Percentiles rank a stretch among this genome's conserved stretches.
Conservation (phyloP, 1,140 invertebrate genomes). For the Neodiprion pinetum region DNA sequence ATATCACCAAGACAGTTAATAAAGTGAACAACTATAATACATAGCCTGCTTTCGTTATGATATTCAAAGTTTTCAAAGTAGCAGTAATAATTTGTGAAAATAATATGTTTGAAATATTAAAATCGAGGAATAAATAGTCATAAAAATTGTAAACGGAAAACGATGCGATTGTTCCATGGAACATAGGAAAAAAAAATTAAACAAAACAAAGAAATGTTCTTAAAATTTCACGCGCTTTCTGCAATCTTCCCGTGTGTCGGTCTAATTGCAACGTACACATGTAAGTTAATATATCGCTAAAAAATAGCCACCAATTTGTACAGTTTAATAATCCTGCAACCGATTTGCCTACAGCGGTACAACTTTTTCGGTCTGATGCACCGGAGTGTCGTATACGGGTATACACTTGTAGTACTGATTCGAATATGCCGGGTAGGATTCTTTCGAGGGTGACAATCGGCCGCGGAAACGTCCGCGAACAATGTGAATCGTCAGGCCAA, state of each 20-base stretch:
- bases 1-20: too few relatives aligned
- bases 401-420: constrained; percentile 58
- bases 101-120: too few relatives aligned
- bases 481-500: constrained; percentile 48
- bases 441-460: constrained; percentile 44
- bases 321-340: not conserved
- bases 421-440: constrained; percentile 44
- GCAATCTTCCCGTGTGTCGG: not conserved
- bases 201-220: not conserved
- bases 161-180: not conserved
- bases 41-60: too few relatives aligned
- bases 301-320: not conserved
- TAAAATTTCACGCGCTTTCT: not conserved
- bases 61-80: too few relatives aligned
- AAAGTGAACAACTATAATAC: too few relatives aligned
- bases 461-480: constrained; percentile 50
- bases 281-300: not conserved
- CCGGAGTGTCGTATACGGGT: constrained; percentile 51
- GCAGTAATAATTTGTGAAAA: too few relatives aligned
- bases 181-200: not conserved
- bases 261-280: not conserved
- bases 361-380: constrained; percentile 52
- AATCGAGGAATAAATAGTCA: too few relatives aligned
- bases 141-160: too few relatives aligned
- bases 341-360: constrained; percentile 45